Conservation (phyloP, 2,113 vertebrate genomes). For the Xerus inauris region DNA sequence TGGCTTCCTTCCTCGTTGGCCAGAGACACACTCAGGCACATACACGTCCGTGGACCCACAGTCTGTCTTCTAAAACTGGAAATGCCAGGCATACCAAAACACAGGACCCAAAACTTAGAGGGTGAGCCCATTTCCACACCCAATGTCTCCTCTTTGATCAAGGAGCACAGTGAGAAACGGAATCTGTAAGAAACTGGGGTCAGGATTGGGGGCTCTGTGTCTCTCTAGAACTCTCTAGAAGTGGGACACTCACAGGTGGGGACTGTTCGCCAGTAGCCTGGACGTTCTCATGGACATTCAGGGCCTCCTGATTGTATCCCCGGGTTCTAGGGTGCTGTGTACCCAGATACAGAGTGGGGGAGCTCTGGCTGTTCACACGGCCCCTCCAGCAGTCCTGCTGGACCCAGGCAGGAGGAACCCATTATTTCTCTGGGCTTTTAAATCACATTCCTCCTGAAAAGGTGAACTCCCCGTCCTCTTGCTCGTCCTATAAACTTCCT, state of each 20-base stretch:
- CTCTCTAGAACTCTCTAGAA: not conserved
- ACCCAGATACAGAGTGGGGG: not conserved
- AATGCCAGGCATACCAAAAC: not conserved
- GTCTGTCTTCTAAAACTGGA: not conserved
- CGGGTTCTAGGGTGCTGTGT: no score
- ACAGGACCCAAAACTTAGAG: not conserved
- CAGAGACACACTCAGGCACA: not conserved
- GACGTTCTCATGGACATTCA: not conserved
- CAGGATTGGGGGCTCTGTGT: not conserved
- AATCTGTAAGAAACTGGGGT: not conserved
- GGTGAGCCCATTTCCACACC: not conserved
- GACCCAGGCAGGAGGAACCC: not conserved
- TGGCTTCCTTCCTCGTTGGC: not conserved
- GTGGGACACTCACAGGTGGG: not conserved
- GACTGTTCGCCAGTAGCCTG: not conserved
- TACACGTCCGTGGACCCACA: not conserved
- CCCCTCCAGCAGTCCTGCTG: not conserved
- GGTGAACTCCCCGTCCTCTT: not conserved
- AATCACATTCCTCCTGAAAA: constrained; percentile 26
- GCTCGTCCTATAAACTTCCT: not conserved
- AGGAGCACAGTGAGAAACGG: not conserved
- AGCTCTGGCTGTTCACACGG: not conserved
- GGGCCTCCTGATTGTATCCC: not conserved
- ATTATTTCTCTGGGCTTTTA: constrained; percentile 31
- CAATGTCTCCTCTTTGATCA: not conserved